These are phyloP conservation scores for Drosophila macrospina DNA, from an alignment of 2,888 invertebrate genomes.

Conservation along the genomic window DNA sequence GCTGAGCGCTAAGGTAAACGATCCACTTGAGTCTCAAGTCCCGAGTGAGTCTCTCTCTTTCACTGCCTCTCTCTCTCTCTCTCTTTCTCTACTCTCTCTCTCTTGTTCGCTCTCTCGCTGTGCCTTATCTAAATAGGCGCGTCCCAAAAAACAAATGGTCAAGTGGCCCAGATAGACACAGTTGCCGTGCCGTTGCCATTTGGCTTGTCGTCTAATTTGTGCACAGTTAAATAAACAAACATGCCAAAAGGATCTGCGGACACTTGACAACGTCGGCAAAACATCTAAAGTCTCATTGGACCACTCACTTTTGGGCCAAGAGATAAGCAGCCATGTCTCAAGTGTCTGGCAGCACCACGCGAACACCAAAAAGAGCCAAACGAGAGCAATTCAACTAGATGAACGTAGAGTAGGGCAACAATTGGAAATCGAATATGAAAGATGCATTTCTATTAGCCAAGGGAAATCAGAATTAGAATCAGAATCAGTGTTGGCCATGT, in stretches of 20 bases:
- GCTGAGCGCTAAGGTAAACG: slow-evolving; percentile 45
- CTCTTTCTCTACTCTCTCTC: too few relatives aligned
- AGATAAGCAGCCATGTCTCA: slow-evolving; percentile 50
- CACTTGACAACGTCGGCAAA: slow-evolving; percentile 66
- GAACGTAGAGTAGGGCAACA: slow-evolving; percentile 4
- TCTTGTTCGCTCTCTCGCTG: too few relatives aligned
- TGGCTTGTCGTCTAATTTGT: slow-evolving; percentile 74
- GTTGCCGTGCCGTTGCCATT: background rate
- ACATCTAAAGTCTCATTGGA: slow-evolving; percentile 52
- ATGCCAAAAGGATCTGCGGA: slow-evolving; percentile 48
- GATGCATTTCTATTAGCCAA: slow-evolving; percentile 1
- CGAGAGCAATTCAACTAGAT: slow-evolving; percentile 11
- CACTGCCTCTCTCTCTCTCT: too few relatives aligned
- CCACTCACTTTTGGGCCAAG: slow-evolving; percentile 39
- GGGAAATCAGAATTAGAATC: background rate
- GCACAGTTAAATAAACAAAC: slow-evolving; percentile 81
- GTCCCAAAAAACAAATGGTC: slow-evolving; percentile 80
- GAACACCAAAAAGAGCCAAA: slow-evolving; percentile 31
- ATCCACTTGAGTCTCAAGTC: slow-evolving; percentile 14
- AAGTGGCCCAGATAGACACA: slow-evolving; percentile 74
- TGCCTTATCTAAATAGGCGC: slow-evolving; percentile 78
- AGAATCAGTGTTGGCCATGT: background rate
- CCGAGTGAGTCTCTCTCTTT: background rate
- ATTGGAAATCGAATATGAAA: slow-evolving; percentile 17
- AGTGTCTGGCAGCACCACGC: slow-evolving; percentile 51